Evolutionary conservation across 1,140 invertebrate genomes (phyloP), one percentile per base, ranked within the genome.

Genomic region (Goniozus legneri): DNA sequence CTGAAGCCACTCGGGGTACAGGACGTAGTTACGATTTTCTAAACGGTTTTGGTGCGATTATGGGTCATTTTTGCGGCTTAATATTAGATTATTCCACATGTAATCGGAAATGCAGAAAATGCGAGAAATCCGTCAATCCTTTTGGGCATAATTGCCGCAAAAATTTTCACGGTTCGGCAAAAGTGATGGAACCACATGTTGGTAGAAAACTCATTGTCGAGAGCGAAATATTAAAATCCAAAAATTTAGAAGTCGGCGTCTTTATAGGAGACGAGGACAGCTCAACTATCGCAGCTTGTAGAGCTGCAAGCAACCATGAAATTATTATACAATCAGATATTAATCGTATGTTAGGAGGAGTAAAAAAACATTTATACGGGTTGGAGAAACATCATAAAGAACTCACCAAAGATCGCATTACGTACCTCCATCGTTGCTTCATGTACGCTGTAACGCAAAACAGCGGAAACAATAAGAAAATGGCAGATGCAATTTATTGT

Each of bases 361-460:
- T 48, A 0, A 39, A 13, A 8, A 39, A 39, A 2, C 2, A 21
- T 13, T 24, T 52, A 2, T 52, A 34, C 21, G 12, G 2, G 7
- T 27, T 47, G n/a, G 4, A 38, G 19, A 42, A 36, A 31, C 32
- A 43, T 3, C 10, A 47, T 18, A 39, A 42, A 37, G 37, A 49
- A 36, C 16, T 48, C 3, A 24, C 10, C 2, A 54, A 50, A 10
- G 38, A 40, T n/a, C 10, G 14, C 2, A 54, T 54, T 13, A 3
- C 14, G 20, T 55, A 50, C 20, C 31, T 55, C 13, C 34, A 44
- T 30, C 6, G 16, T 14, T 50, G 52, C 24, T 55, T 51, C 12
- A 45, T n/a, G 1, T 56, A 56, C 42, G 35, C 27, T 8, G 21
- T 56, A 6, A 21, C 44, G 2, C 53, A 56, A 38, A 44, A 56